These are phyloP conservation scores for Alca torda DNA, from an alignment of 2,797 vertebrate genomes.

Conservation along the genomic window DNA sequence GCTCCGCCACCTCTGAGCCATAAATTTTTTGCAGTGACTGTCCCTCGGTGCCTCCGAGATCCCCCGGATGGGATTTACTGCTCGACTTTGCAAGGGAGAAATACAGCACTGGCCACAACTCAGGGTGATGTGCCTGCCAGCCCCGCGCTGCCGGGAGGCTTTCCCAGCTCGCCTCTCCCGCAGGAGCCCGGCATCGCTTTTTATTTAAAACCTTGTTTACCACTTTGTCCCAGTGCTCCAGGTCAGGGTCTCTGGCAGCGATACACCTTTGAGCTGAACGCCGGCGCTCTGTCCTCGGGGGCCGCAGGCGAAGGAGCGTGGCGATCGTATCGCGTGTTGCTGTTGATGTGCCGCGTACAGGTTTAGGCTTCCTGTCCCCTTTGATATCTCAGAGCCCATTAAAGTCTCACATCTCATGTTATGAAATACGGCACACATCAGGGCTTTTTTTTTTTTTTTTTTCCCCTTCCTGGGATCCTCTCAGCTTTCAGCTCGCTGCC, in stretches of 20 bases:
- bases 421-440: background rate
- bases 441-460: rapidly evolving
- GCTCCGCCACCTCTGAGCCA: background rate
- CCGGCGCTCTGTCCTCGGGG: background rate
- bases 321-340: background rate
- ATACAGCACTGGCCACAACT: background rate
- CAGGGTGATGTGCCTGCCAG: background rate
- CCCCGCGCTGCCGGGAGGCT: rapidly evolving
- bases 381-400: slow-evolving; percentile 11
- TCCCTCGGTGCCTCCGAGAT: background rate
- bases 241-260: background rate
- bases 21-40: background rate
- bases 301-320: background rate
- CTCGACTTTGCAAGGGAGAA: background rate
- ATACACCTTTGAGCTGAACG: background rate
- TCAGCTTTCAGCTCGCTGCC: background rate
- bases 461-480: background rate
- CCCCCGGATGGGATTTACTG: background rate
- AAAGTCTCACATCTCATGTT: slow-evolving; percentile 41
- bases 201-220: background rate
- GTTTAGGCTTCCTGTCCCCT: slow-evolving; percentile 23
- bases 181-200: rapidly evolving
- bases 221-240: background rate
- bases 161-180: background rate
- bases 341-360: background rate